phyloP scores from a whole-genome alignment of 1,140 invertebrate species.

The Nymphalis io region DNA sequence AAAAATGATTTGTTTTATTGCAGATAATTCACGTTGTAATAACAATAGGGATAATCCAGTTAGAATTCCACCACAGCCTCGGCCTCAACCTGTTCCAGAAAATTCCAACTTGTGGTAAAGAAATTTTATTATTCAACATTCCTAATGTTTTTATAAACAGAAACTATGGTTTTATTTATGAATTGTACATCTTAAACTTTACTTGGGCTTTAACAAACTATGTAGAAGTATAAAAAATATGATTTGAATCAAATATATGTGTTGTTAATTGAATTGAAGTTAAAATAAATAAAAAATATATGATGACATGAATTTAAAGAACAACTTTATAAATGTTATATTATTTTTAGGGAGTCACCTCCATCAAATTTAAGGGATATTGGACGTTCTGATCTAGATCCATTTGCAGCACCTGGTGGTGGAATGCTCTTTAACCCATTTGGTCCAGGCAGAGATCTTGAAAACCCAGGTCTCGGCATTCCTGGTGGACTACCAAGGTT shows the following conservation, averaged over 20 bases:
- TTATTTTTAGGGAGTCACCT: constrained; percentile 54
- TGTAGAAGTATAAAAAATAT: too few species aligned
- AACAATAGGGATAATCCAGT: constrained; percentile 25
- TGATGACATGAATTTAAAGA: too few species aligned
- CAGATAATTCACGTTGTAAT: constrained; percentile 19
- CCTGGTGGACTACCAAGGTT: constrained; percentile 82
- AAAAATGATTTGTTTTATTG: constrained; percentile 15
- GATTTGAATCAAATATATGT: too few species aligned
- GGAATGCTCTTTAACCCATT: constrained; percentile 90
- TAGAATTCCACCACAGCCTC: constrained; percentile 30
- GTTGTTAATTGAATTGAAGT: too few species aligned
- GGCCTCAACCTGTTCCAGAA: constrained; percentile 33
- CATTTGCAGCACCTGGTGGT: constrained; percentile 83
- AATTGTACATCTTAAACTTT: too few species aligned
- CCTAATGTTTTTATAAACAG: too few species aligned
- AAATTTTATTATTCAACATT: neutral
- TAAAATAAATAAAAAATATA: too few species aligned
- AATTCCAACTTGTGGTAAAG: constrained; percentile 31
- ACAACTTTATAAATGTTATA: neutral
- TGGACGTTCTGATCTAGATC: constrained; percentile 88
- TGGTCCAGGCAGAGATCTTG: constrained; percentile 58
- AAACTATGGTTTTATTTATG: too few species aligned
- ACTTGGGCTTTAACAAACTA: too few species aligned
- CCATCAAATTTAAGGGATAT: constrained; percentile 71
- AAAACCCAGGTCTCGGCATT: constrained; percentile 78